phyloP scores from a whole-genome alignment of 2,888 invertebrate species.

The Amphimallon solstitiale region DNA sequence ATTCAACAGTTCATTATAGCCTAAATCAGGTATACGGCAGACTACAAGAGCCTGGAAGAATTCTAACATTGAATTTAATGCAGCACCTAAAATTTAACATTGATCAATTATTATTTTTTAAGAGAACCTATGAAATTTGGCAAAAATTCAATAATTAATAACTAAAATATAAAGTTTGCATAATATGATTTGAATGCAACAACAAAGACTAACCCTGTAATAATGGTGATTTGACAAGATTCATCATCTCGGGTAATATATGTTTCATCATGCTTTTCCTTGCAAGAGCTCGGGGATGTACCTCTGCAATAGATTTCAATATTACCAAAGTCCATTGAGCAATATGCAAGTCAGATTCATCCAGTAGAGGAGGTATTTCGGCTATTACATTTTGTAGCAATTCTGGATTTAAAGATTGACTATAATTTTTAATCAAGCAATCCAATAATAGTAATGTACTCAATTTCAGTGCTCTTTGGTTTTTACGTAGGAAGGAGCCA shows the following conservation, averaged over 20 bases:
- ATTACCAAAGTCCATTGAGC: conserved; percentile 90
- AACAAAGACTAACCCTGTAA: conserved; percentile 76
- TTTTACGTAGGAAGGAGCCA: conserved; percentile 94
- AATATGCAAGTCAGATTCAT: conserved; percentile 95
- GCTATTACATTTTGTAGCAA: conserved; percentile 80
- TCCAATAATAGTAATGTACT: conserved; percentile 90
- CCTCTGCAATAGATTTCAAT: conserved; percentile 82
- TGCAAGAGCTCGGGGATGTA: conserved; percentile 78
- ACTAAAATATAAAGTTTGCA: neutral
- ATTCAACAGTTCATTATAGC: conserved; percentile 82
- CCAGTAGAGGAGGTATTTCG: conserved; percentile 90
- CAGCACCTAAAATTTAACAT: conserved; percentile 73
- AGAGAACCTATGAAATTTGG: neutral
- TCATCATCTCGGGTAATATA: conserved; percentile 86
- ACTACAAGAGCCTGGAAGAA: conserved; percentile 92
- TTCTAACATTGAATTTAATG: conserved; percentile 89
- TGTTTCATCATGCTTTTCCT: conserved; percentile 73
- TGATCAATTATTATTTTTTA: neutral
- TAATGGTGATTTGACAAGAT: conserved; percentile 89
- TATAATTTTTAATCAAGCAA: conserved; percentile 90
- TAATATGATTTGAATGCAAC: too few relatives aligned
- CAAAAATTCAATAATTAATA: neutral
- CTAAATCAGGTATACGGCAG: conserved; percentile 77
- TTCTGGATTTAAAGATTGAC: conserved; percentile 70
- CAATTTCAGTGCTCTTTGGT: conserved; percentile 93